These are phyloP conservation scores for Jaculus jaculus DNA, from an alignment of 2,113 vertebrate species.

Conservation along the genomic window DNA sequence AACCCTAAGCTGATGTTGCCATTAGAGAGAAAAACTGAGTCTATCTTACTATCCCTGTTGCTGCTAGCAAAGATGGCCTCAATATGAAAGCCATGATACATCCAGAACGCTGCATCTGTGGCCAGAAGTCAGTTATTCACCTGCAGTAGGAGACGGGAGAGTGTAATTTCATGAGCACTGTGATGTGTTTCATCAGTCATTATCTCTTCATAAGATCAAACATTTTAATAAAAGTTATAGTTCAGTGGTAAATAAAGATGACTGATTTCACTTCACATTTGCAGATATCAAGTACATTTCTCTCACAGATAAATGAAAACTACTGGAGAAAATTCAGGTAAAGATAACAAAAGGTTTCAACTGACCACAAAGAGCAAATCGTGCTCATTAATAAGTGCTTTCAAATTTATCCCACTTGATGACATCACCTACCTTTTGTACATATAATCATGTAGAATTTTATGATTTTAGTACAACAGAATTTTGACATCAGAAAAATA, in stretches of 20 bases:
- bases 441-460: background rate
- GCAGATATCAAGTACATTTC: background rate
- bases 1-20: background rate
- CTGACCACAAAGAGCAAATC: constrained; percentile 18
- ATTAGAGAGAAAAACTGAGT: background rate
- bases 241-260: constrained; percentile 24
- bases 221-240: background rate
- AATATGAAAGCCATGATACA: background rate
- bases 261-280: background rate
- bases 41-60: background rate
- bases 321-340: background rate
- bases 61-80: background rate
- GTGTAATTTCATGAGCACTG: background rate
- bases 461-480: background rate
- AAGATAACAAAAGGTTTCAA: constrained; percentile 28
- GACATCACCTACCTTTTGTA: constrained; percentile 21
- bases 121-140: background rate
- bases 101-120: background rate
- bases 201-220: background rate
- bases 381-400: background rate
- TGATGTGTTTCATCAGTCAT: background rate
- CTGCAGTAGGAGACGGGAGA: background rate
- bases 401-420: background rate
- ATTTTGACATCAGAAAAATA: background rate
- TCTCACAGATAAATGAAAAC: constrained; percentile 24